These are phyloP conservation scores for Leptopilina boulardi DNA, from an alignment of 1,140 invertebrate species.

Conservation along the genomic window DNA sequence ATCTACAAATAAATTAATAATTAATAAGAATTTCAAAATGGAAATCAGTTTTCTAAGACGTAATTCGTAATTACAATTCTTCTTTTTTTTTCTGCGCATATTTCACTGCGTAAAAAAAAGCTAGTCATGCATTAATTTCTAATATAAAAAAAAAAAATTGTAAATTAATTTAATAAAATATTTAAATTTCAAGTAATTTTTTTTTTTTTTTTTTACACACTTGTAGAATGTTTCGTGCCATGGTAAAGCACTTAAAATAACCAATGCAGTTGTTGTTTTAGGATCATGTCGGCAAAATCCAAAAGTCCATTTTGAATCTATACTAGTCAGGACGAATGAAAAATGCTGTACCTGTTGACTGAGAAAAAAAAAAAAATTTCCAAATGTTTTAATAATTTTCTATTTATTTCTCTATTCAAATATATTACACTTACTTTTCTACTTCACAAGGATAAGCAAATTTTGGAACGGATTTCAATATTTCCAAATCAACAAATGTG, in stretches of 20 bases:
- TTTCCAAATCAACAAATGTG: conserved; percentile 84
- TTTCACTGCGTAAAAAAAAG: not conserved
- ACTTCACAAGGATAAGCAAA: conserved; percentile 91
- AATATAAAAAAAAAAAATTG: no score
- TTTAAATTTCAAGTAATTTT: not conserved
- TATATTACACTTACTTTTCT: conserved; percentile 80
- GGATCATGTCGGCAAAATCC: conserved; percentile 96
- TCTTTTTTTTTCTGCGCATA: not conserved
- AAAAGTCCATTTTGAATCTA: conserved; percentile 96
- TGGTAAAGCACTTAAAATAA: conserved; percentile 90
- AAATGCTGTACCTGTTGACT: conserved; percentile 88
- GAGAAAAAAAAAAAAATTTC: conserved; percentile 60
- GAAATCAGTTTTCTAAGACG: not conserved
- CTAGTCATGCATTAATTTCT: no score
- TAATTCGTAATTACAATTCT: not conserved
- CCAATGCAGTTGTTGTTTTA: conserved; percentile 85
- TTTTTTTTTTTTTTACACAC: conserved; percentile 73
- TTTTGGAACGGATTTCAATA: conserved; percentile 87
- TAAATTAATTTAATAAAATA: no score
- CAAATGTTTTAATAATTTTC: not conserved
- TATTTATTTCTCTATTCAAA: not conserved
- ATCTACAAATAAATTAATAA: conserved; percentile 63
- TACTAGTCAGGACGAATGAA: conserved; percentile 95
- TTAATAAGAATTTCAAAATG: conserved; percentile 17
- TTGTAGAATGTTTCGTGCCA: conserved; percentile 98